Conservation (phyloP, 2,797 vertebrate species). For the Meriones psammophilus region DNA sequence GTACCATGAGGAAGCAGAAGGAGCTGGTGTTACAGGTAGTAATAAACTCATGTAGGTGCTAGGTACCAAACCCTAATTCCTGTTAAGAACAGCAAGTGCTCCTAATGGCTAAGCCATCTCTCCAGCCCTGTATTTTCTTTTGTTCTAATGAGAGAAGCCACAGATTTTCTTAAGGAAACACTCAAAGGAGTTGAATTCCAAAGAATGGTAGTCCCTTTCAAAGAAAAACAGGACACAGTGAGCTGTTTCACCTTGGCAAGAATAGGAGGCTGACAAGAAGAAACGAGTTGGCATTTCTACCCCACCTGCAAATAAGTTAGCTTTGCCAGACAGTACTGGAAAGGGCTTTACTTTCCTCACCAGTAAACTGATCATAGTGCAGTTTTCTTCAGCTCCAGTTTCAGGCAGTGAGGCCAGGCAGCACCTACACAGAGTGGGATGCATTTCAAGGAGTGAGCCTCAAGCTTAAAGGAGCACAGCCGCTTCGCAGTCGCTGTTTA, state of each 20-base stretch:
- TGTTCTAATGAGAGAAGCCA: background rate
- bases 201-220: background rate
- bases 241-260: slow-evolving; percentile 9
- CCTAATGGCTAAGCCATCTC: no score
- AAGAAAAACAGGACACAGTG: background rate
- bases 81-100: no score
- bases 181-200: slow-evolving; percentile 26
- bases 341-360: background rate
- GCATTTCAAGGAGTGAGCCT: background rate
- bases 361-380: background rate
- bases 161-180: slow-evolving; percentile 18
- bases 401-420: background rate
- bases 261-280: background rate
- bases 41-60: no score
- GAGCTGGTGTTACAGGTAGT: no score
- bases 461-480: background rate
- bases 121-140: no score
- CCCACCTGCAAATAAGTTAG: background rate
- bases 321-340: background rate
- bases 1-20: no score
- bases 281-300: background rate
- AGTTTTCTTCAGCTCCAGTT: background rate
- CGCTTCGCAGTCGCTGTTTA: background rate
- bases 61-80: no score
- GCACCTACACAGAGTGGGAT: background rate